Conservation (phyloP, 2,888 invertebrate species). For the Oegoconia quadripuncta region DNA sequence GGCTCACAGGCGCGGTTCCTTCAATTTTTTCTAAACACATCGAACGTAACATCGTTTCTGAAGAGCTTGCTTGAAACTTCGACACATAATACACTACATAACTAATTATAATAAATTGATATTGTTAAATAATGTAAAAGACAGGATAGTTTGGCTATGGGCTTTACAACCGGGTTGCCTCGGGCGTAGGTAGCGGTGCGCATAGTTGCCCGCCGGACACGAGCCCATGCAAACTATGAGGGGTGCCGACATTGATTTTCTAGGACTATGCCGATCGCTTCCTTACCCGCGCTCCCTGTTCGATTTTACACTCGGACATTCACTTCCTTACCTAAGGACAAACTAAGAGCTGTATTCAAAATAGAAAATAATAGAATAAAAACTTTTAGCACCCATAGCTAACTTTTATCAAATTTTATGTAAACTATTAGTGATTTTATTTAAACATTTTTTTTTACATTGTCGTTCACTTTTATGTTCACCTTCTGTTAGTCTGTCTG, state of each 20-base stretch:
- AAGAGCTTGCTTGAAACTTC: slow-evolving; percentile 18
- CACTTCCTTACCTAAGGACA: no score
- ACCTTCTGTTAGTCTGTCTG: no score
- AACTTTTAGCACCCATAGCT: no score
- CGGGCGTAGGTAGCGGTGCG: not conserved
- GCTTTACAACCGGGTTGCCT: no score
- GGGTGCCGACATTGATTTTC: slow-evolving; percentile 73
- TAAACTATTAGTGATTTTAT: no score
- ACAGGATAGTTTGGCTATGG: no score
- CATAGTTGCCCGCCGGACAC: slow-evolving; percentile 35
- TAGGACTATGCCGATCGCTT: slow-evolving; percentile 73
- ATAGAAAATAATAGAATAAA: no score
- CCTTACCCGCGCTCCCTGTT: slow-evolving; percentile 46
- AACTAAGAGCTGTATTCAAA: no score
- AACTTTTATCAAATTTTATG: no score
- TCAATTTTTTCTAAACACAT: slow-evolving; percentile 49
- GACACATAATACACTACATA: slow-evolving; percentile 10
- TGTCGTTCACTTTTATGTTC: no score
- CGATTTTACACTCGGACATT: slow-evolving; percentile 48
- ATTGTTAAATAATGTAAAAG: no score
- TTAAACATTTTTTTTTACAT: no score
- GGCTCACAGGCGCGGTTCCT: slow-evolving; percentile 39
- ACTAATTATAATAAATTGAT: not conserved
- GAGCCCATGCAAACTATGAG: slow-evolving; percentile 75
- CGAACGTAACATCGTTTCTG: slow-evolving; percentile 27